A percentile compares a stretch with the other conserved stretches of the same genome.
Conservation (phyloP, 2,888 invertebrate species). For the Listrodromus nycthemerus region DNA sequence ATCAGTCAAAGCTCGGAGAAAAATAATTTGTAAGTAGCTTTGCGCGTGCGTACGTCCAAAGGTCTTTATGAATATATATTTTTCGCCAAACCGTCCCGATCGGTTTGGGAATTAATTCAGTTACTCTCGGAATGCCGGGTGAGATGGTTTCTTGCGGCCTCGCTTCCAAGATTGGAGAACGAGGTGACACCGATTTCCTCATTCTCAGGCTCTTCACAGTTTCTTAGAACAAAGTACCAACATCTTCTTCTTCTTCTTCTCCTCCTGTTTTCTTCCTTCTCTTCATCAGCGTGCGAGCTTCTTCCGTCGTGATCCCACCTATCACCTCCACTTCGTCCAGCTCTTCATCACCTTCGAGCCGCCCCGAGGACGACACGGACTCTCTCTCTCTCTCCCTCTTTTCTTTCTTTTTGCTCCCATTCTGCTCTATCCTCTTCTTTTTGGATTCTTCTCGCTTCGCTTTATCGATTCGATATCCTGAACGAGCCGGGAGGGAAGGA, state of each 20-base stretch:
- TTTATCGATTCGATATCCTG: conserved; percentile 62
- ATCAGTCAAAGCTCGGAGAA: conserved; percentile 9
- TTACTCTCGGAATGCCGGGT: conserved; percentile 39
- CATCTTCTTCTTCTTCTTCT: conserved; percentile 69
- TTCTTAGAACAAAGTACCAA: conserved; percentile 56
- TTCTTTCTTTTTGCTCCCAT: not conserved
- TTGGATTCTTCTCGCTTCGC: conserved; percentile 26
- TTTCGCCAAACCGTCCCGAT: conserved; percentile 3
- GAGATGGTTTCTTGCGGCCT: conserved; percentile 14
- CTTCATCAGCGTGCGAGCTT: conserved; percentile 29
- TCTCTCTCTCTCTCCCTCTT: not conserved
- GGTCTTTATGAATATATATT: conserved; percentile 5
- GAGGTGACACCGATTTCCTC: conserved; percentile 63
- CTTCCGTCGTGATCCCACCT: conserved; percentile 72
- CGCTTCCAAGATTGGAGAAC: conserved; percentile 47
- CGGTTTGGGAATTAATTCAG: conserved; percentile 39
- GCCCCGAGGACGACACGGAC: not conserved
- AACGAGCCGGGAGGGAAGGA: conserved; percentile 45
- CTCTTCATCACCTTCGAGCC: conserved; percentile 66
- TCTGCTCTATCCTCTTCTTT: conserved; percentile 12
- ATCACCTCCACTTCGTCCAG: conserved; percentile 71
- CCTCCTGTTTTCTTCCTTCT: conserved; percentile 56
- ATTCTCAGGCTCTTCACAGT: conserved; percentile 57
- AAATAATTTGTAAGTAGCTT: conserved; percentile 2
- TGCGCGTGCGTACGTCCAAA: not conserved